Percentiles rank a stretch among this genome's conserved stretches.
phyloP scores from a whole-genome alignment of 2,113 vertebrate species.

The Nothobranchius kuhntae region DNA sequence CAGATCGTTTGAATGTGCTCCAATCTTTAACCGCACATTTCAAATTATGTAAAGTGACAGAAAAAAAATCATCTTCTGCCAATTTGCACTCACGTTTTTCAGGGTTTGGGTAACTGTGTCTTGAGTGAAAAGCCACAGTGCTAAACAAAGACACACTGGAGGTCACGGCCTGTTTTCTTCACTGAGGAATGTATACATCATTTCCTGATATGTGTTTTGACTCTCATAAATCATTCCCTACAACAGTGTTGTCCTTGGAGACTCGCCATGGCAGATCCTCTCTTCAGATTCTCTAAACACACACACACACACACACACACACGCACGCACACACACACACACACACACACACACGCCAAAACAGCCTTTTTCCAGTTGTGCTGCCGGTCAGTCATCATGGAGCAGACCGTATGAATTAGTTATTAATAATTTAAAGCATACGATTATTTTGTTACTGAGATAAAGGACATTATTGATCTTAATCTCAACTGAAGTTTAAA shows the following conservation, averaged over 20 bases:
- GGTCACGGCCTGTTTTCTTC: constrained; percentile 35
- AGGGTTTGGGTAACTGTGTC: constrained; percentile 31
- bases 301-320: constrained; percentile 8
- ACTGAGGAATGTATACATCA: constrained; percentile 49
- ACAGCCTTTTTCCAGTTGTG: constrained; percentile 4
- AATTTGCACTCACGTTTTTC: constrained; percentile 14
- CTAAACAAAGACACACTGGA: constrained; percentile 48
- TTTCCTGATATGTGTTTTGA: constrained; percentile 45
- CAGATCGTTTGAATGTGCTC: constrained; percentile 13
- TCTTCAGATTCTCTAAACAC: constrained; percentile 1
- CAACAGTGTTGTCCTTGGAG: constrained; percentile 40
- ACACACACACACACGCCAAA: neutral
- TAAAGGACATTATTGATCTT: too few relatives aligned
- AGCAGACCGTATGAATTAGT: neutral
- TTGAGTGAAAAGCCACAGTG: constrained; percentile 61
- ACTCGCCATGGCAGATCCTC: constrained; percentile 33
- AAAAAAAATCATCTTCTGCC: constrained; percentile 21
- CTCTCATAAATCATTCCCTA: constrained; percentile 67
- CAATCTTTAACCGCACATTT: constrained; percentile 31
- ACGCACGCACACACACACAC: neutral
- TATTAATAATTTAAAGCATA: too few relatives aligned
- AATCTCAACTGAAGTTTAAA: too few relatives aligned
- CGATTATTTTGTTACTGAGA: too few relatives aligned
- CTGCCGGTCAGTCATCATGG: constrained; percentile 16
- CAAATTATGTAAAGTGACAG: constrained; percentile 38